Percentiles rank a stretch among this genome's conserved stretches.
Evolutionary conservation across 2,113 vertebrate species (phyloP).

Genomic region (Silurus asotus): DNA sequence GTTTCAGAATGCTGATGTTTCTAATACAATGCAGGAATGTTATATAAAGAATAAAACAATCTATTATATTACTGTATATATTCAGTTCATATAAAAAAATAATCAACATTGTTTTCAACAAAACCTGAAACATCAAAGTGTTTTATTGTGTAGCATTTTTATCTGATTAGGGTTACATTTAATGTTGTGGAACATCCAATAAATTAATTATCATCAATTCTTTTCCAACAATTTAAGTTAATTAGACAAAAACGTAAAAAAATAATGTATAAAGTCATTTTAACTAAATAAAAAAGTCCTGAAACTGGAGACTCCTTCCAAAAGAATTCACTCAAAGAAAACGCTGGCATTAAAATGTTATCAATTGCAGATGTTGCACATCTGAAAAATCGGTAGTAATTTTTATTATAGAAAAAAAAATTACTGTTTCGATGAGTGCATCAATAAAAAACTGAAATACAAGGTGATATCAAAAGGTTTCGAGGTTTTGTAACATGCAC

Average conservation of each 20-base stretch:
- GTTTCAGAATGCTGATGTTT: background rate
- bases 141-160: background rate
- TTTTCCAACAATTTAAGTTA: background rate
- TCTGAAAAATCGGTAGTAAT: background rate
- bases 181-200: background rate
- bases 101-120: no score
- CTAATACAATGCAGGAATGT: background rate
- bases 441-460: no score
- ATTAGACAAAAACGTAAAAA: background rate
- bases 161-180: background rate
- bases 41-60: background rate
- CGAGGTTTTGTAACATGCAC: no score
- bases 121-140: no score
- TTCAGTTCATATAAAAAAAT: no score
- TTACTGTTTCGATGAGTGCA: no score
- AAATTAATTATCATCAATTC: background rate
- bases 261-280: background rate
- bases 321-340: background rate
- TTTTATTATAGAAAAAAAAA: no score
- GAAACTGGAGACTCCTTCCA: background rate
- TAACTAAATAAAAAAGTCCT: background rate
- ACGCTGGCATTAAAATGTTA: background rate
- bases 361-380: background rate
- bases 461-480: no score
- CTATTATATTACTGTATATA: no score